Percentiles rank a stretch among this genome's conserved stretches.
Conservation (phyloP, 2,113 vertebrate species). For the Piliocolobus tephrosceles region DNA sequence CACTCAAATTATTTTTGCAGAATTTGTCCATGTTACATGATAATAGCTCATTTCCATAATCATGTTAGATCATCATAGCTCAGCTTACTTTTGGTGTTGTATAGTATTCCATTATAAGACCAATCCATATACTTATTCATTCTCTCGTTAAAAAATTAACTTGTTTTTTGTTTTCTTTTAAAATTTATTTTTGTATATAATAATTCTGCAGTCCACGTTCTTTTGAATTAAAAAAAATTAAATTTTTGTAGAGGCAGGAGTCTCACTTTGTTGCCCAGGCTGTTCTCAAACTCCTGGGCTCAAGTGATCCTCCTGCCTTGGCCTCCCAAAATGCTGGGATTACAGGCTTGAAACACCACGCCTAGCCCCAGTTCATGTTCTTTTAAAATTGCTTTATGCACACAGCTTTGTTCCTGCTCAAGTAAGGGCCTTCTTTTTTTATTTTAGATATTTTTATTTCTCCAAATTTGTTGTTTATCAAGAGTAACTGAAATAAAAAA, state of each 20-base stretch:
- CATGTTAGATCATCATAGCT: not conserved
- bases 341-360: no score
- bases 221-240: no score
- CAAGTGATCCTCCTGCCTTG: no score
- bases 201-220: not conserved
- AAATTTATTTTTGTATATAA: not conserved
- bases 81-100: not conserved
- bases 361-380: not conserved
- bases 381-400: not conserved
- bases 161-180: not conserved
- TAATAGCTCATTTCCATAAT: not conserved
- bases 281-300: no score
- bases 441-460: no score
- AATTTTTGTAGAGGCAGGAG: no score
- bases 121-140: not conserved
- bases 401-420: not conserved
- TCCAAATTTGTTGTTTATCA: no score
- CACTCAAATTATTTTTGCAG: not conserved
- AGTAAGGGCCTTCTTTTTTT: no score
- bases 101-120: not conserved
- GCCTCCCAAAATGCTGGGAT: no score
- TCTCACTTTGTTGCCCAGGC: no score
- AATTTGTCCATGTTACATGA: not conserved
- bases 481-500: no score
- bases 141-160: not conserved